Evolutionary conservation across 2,888 invertebrate genomes (phyloP), one percentile per base, ranked within the genome.

Genomic region (Habrosyne pyritoides): DNA sequence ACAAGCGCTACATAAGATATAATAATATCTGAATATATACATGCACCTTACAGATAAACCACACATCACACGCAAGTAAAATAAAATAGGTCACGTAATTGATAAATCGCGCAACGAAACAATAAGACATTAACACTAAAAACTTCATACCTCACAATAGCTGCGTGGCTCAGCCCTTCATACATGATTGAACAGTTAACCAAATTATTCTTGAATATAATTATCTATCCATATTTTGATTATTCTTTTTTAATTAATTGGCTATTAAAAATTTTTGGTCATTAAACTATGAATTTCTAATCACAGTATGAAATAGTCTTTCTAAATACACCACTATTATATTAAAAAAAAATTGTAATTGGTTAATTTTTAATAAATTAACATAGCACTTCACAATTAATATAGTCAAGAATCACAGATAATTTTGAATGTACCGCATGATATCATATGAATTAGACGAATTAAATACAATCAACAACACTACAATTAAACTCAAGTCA

Each of bases 111-210:
- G 10, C 47, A 47, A 46, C 4, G 14, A 46, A 14, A 21, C 14
- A 46, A 21, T 21, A 22, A 47, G 7, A 48, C 21, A 26, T 26
- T 49, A 24, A 10, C 21, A 26, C 7, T 21, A 24, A 24, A 21
- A 24, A 48, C 24, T 52, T 48, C 56, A 64, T 77, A 83, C 80
- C 79, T 78, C 53, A 64, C 52, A 56, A 82, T 69, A 58, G 70
- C 71, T 36, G 74, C 66, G 61, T 69, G 81, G 59, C 75, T 70
- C 21, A 83, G 61, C 47, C 71, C 76, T 78, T 77, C 76, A 72
- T 73, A 79, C 82, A 83, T 82, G 69, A 54, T 57, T 73, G 60
- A 8, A 18, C 18, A 18, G n/a, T n/a, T 42, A 18, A 8, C 8
- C 18, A 14, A 42, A 14, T 36, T 1, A 12, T 10, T 36, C 2